Conservation (phyloP, 2,113 vertebrate genomes). For the Geococcyx californianus region DNA sequence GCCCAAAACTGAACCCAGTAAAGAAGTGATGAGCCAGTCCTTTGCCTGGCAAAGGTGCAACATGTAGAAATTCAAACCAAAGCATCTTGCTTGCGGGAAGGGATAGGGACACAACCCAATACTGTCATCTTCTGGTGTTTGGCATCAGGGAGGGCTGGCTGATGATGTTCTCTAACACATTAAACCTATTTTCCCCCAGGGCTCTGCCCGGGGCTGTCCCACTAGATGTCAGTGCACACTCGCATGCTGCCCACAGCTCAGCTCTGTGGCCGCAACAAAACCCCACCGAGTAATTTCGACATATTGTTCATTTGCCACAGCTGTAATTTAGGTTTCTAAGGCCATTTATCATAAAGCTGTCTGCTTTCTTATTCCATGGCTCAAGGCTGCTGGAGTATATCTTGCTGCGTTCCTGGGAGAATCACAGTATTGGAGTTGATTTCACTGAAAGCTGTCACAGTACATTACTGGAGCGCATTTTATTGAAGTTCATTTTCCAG, state of each 20-base stretch:
- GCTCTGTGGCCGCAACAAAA: background rate
- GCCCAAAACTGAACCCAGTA: too few species aligned
- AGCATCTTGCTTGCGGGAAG: background rate
- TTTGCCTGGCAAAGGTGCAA: background rate
- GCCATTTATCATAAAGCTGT: constrained; percentile 61
- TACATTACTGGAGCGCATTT: constrained; percentile 53
- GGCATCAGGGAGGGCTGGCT: background rate
- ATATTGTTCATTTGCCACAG: constrained; percentile 53
- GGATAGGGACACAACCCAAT: background rate
- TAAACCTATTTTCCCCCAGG: background rate
- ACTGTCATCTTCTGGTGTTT: rapidly evolving
- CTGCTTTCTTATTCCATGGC: constrained; percentile 56
- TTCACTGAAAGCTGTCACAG: constrained; percentile 62
- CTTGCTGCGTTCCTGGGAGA: constrained; percentile 30
- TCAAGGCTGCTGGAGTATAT: constrained; percentile 63
- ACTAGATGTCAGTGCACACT: constrained; percentile 63
- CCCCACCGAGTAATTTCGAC: background rate
- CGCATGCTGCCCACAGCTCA: background rate
- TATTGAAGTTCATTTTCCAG: constrained; percentile 65
- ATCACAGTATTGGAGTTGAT: constrained; percentile 45
- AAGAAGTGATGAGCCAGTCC: background rate
- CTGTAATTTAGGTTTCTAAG: constrained; percentile 68
- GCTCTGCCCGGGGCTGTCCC: background rate
- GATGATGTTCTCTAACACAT: background rate
- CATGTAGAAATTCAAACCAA: background rate